These are phyloP conservation scores for Rhinopomastus cyanomelas DNA, from an alignment of 2,113 vertebrate species.

Conservation along the genomic window DNA sequence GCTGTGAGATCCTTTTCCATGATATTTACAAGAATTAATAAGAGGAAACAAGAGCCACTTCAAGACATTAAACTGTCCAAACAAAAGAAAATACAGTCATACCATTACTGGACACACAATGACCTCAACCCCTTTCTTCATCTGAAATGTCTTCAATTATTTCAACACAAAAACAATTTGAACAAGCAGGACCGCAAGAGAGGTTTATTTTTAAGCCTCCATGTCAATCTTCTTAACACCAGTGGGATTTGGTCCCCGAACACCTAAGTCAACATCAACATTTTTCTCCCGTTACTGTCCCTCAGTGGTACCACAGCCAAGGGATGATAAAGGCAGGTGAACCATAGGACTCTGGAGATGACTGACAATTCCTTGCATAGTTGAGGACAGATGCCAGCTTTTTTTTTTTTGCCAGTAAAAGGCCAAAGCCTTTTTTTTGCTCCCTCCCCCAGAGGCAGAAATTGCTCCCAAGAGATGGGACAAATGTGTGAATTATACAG, in stretches of 20 bases:
- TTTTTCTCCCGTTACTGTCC: background rate
- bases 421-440: background rate
- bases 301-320: background rate
- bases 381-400: background rate
- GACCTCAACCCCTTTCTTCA: conserved; percentile 29
- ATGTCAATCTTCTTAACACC: background rate
- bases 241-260: background rate
- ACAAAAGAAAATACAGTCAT: background rate
- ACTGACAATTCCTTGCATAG: background rate
- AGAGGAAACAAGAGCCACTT: conserved; percentile 60
- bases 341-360: background rate
- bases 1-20: conserved; percentile 3
- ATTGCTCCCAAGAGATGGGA: background rate
- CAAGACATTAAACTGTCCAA: conserved; percentile 39
- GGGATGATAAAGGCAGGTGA: background rate
- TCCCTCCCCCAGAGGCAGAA: background rate
- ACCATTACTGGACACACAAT: conserved; percentile 5
- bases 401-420: background rate
- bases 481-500: background rate
- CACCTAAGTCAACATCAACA: background rate
- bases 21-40: conserved; percentile 55
- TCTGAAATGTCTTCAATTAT: conserved; percentile 12
- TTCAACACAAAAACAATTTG: conserved; percentile 6
- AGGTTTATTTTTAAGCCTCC: conserved; percentile 43
- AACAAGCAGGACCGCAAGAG: background rate